Conservation (phyloP, 2,797 vertebrate species). For the Rhynchonycteris naso region DNA sequence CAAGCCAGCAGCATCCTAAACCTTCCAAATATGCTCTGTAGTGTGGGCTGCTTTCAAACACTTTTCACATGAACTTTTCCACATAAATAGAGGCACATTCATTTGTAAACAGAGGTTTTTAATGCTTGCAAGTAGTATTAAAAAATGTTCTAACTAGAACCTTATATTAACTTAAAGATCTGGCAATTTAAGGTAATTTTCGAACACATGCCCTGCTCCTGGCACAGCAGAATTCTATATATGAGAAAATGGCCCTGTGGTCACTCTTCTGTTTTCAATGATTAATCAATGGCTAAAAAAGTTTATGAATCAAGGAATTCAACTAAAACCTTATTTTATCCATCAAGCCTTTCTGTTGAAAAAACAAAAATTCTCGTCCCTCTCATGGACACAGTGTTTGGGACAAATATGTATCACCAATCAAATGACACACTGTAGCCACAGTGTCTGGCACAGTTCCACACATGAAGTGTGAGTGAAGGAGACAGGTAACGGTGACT, state of each 20-base stretch:
- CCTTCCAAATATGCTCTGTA: neutral
- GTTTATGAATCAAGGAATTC: conserved; percentile 21
- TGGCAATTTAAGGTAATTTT: conserved; percentile 22
- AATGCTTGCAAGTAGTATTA: neutral
- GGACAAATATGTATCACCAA: neutral
- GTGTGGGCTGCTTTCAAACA: neutral
- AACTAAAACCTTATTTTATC: neutral
- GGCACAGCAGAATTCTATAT: neutral
- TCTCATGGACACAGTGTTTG: neutral
- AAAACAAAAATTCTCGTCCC: neutral
- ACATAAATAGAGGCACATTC: neutral
- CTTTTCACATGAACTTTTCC: neutral
- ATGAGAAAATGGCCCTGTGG: neutral
- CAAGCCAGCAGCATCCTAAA: neutral
- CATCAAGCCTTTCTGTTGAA: neutral
- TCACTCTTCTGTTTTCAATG: neutral
- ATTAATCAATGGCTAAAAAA: neutral
- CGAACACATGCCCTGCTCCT: neutral
- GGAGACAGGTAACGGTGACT: neutral
- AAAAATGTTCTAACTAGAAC: neutral
- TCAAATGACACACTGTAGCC: neutral
- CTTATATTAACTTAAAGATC: neutral
- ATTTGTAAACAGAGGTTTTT: neutral
- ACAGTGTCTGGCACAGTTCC: neutral
- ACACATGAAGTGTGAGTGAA: neutral